Conservation (phyloP, 2,113 vertebrate genomes). For the Edolisoma coerulescens region DNA sequence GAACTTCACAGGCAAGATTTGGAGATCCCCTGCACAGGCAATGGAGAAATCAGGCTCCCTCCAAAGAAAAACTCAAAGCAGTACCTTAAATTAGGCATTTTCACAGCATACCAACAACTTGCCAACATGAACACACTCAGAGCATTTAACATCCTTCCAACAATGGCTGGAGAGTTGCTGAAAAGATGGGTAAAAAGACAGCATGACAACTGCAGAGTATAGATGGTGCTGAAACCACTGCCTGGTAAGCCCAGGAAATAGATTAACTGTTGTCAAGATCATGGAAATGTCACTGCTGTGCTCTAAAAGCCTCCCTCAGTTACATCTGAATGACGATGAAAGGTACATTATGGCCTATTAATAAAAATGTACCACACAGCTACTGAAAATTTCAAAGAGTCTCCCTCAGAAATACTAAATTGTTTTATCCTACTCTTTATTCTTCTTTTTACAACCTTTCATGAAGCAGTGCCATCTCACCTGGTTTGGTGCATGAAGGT, state of each 20-base stretch:
- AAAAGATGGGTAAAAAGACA: neutral
- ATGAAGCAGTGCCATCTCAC: neutral
- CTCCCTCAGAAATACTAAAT: neutral
- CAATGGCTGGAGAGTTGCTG: neutral
- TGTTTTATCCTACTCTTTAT: neutral
- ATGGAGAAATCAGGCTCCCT: neutral
- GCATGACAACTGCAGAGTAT: neutral
- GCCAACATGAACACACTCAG: neutral
- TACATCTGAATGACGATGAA: neutral
- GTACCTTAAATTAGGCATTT: neutral
- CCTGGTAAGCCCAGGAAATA: neutral
- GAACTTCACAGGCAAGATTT: neutral
- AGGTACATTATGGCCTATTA: neutral
- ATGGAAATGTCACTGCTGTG: neutral
- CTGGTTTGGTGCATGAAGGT: neutral
- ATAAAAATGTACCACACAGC: neutral
- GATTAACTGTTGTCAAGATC: neutral
- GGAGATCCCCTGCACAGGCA: neutral
- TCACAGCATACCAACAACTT: neutral
- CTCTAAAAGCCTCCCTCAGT: neutral
- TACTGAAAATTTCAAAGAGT: neutral
- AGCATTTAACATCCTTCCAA: neutral
- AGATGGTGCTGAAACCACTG: neutral
- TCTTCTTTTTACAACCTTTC: neutral
- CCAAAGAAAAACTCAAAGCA: neutral